A percentile compares a stretch with the other conserved stretches of the same genome.
These are phyloP conservation scores for Stichopus horrens DNA, from an alignment of 53 echinoderm and acorn worm genomes.

Conservation along the genomic window DNA sequence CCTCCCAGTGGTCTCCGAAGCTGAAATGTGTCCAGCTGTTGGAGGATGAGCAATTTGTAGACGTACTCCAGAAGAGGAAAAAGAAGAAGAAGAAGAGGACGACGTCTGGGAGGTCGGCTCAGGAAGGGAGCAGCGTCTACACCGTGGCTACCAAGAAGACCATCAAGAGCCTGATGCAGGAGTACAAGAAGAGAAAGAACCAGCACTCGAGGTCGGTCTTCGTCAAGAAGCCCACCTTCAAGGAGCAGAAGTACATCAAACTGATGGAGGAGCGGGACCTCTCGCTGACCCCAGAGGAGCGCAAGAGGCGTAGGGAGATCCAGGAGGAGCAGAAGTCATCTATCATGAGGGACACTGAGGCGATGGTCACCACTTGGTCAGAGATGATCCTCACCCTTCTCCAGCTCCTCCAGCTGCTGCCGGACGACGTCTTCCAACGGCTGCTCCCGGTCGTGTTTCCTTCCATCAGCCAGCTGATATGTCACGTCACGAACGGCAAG, in stretches of 20 bases:
- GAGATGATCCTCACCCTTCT: conserved; percentile 96
- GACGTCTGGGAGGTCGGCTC: neutral
- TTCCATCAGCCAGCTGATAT: conserved; percentile 83
- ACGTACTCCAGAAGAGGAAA: conserved; percentile 68
- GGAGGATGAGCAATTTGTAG: conserved; percentile 67
- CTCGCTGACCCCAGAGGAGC: conserved; percentile 65
- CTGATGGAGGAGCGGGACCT: conserved; percentile 54
- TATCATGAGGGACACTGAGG: conserved; percentile 77
- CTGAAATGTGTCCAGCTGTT: conserved; percentile 61
- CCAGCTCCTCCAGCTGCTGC: conserved; percentile 84
- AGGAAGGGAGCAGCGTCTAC: conserved; percentile 71
- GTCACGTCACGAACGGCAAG: conserved; percentile 79
- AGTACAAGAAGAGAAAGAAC: conserved; percentile 90
- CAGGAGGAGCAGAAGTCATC: conserved; percentile 80
- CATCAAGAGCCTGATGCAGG: conserved; percentile 99
- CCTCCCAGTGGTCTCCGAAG: conserved; percentile 98
- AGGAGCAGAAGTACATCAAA: conserved; percentile 87
- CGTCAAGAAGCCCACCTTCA: conserved; percentile 96
- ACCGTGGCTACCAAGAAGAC: conserved; percentile 93
- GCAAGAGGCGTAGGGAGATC: conserved; percentile 85
- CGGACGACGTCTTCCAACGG: conserved; percentile 75
- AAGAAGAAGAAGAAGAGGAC: conserved; percentile 40
- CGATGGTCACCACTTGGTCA: conserved; percentile 85
- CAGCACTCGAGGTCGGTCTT: conserved; percentile 92
- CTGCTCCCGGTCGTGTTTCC: conserved; percentile 90